phyloP scores from a whole-genome alignment of 2,888 invertebrate genomes.

The Scaptomyza cyrtandrae region DNA sequence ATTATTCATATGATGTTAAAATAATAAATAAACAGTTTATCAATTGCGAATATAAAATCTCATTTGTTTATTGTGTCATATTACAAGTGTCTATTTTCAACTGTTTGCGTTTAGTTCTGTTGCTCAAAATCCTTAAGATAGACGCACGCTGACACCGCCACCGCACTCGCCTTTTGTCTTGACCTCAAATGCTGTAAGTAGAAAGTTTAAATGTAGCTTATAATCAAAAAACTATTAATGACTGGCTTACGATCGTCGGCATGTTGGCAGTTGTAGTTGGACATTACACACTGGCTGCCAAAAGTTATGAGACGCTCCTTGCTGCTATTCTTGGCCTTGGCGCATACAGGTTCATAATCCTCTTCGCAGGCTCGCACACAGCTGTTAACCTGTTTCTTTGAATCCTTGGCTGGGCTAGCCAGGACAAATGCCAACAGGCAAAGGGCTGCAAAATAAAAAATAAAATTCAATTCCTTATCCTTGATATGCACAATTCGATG shows the following conservation, averaged over 20 bases:
- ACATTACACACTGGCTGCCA: constrained; percentile 82
- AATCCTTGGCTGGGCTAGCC: constrained; percentile 76
- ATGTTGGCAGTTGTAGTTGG: constrained; percentile 83
- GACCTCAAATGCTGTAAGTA: constrained; percentile 70
- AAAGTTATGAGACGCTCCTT: constrained; percentile 82
- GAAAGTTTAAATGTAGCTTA: background rate
- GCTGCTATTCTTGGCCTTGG: constrained; percentile 73
- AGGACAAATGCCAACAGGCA: constrained; percentile 69
- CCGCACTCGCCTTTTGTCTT: constrained; percentile 82
- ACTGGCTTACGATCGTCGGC: constrained; percentile 79
- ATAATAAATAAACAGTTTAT: constrained; percentile 57
- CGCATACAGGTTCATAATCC: constrained; percentile 81
- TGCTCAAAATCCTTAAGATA: constrained; percentile 70
- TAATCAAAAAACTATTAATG: background rate
- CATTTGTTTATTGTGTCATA: constrained; percentile 22
- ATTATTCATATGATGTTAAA: constrained; percentile 13
- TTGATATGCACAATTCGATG: background rate
- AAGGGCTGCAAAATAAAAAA: constrained; percentile 59
- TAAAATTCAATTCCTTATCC: no score
- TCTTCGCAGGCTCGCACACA: constrained; percentile 72
- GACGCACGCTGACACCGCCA: constrained; percentile 82
- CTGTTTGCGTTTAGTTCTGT: background rate
- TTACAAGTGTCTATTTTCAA: background rate
- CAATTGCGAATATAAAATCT: constrained; percentile 18
- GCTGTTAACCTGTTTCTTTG: constrained; percentile 65